phyloP scores from a whole-genome alignment of 2,113 vertebrate species.

The Mastomys coucha region DNA sequence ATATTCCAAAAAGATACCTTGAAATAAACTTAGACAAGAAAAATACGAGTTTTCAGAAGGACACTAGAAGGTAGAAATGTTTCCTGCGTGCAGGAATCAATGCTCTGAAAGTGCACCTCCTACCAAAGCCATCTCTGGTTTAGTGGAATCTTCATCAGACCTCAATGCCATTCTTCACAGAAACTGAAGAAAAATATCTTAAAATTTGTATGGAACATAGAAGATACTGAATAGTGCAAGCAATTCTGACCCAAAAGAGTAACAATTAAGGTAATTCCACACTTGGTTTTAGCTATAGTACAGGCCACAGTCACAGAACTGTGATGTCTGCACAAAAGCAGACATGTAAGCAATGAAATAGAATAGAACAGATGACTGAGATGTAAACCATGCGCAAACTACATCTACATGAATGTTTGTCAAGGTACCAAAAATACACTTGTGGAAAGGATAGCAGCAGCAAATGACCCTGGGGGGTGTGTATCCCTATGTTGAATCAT shows the following conservation, averaged over 20 bases:
- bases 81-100: background rate
- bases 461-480: background rate
- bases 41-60: background rate
- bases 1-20: background rate
- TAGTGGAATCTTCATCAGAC: background rate
- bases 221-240: background rate
- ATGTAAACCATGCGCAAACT: background rate
- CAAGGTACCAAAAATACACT: background rate
- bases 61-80: background rate
- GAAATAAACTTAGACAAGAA: background rate
- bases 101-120: background rate
- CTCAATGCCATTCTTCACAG: background rate
- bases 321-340: too few relatives aligned
- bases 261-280: background rate
- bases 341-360: background rate
- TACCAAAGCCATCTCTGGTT: too few relatives aligned
- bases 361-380: background rate
- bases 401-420: background rate
- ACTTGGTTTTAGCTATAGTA: background rate
- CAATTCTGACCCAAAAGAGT: background rate
- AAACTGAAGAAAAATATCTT: background rate
- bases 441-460: background rate
- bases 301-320: background rate
- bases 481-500: too few relatives aligned
- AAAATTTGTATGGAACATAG: background rate